Evolutionary conservation across 2,888 invertebrate genomes (phyloP), one percentile per base, ranked within the genome.

Genomic region (Melolontha melolontha): DNA sequence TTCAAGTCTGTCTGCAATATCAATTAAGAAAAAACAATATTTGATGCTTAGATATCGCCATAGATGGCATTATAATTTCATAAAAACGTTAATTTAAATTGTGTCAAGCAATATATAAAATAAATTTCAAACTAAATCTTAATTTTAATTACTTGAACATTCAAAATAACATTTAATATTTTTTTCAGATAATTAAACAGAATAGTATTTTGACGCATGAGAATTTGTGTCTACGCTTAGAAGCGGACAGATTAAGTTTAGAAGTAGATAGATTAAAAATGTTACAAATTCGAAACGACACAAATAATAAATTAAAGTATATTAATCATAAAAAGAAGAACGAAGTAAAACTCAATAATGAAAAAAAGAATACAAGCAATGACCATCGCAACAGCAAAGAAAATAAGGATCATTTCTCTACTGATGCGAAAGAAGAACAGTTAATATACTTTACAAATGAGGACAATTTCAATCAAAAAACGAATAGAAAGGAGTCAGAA

Each of bases 181-280:
- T 73, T 63, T 76, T 79, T 67, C 66, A 83, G 83, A 74, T 83
- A 50, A 77, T 83, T 6, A 82, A 82, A 70, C 79, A 82, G 68
- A 84, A 84, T 67, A 80, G 82, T 64, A 77, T 77, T 34, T 72
- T 84, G 70, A 78, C 82, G n/a, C 81, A 83, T 66, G 83, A 84
- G 73, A 83, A 83, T 70, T 70, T 84, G 2, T 79, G 79, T 67
- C 75, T 83, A 29, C 82, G 82, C 75, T 73, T 80, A 51, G 79
- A 82, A 74, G 73, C 82, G 5, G 82, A 83, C 64, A 76, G 78
- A 59, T 64, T 81, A 42, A 74, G 75, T 64, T 55, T 73, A 12
- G 77, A 79, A 74, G 71, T 78, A 34, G 78, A 80, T 57, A 77
- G 76, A 59, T 41, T 79, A 5, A 79, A 78, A 70, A 70, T 78